Evolutionary conservation across 2,888 invertebrate species (phyloP).

Genomic region (Dryococelus australis): DNA sequence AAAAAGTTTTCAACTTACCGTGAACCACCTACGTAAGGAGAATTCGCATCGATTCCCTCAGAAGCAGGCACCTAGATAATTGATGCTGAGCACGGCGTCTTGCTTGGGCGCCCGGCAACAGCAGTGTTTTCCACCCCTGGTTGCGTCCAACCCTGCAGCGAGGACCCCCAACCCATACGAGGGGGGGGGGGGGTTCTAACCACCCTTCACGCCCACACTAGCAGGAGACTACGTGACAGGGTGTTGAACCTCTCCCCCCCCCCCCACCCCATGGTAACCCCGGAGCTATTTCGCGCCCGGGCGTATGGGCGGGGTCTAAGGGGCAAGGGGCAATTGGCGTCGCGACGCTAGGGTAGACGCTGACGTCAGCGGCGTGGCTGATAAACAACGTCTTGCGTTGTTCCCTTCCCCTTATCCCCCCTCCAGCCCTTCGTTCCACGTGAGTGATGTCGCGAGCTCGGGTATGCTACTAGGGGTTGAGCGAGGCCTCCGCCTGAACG

Average conservation of each 20-base stretch:
- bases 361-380: neutral
- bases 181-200: no score
- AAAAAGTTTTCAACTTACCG: no score
- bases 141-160: no score
- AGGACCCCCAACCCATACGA: no score
- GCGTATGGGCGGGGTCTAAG: no score
- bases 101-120: no score
- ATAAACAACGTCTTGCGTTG: constrained; percentile 9
- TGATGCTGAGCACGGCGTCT: no score
- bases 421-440: neutral
- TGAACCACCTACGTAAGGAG: no score
- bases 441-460: neutral
- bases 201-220: neutral
- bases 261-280: neutral
- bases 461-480: neutral
- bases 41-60: no score
- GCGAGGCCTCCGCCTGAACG: neutral
- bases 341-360: neutral
- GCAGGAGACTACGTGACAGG: neutral
- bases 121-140: no score
- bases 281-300: neutral
- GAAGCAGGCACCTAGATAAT: no score
- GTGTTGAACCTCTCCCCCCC: neutral
- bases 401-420: neutral
- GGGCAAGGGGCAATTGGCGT: neutral